Evolutionary conservation across 2,797 vertebrate species (phyloP).

Genomic region (Bradypodion ventrale): DNA sequence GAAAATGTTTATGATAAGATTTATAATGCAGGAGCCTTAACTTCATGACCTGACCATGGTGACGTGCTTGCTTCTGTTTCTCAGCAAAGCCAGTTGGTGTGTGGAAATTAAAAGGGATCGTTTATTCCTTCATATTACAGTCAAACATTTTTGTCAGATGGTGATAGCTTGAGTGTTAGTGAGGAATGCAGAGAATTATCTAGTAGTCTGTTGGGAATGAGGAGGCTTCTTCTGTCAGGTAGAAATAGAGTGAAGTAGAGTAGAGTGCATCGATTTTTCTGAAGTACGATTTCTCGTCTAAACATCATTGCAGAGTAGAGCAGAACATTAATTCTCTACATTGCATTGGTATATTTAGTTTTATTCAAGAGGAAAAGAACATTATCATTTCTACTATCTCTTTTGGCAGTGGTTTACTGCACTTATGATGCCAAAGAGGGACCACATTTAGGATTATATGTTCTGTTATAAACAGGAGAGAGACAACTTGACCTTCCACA

Average conservation of each 20-base stretch:
- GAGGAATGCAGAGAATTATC: conserved; percentile 21
- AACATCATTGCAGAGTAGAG: conserved; percentile 1
- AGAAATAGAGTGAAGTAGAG: neutral
- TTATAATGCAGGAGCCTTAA: conserved; percentile 64
- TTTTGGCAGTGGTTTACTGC: too few relatives aligned
- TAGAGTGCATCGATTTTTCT: conserved; percentile 27
- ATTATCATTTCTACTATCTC: neutral
- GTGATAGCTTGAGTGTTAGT: conserved; percentile 46
- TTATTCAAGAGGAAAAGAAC: neutral
- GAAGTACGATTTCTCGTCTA: conserved; percentile 12
- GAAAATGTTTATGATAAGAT: conserved; percentile 67
- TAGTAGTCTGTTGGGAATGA: conserved; percentile 15
- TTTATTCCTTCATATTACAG: conserved; percentile 56
- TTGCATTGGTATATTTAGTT: neutral
- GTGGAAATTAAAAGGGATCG: conserved; percentile 25
- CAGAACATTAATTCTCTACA: neutral
- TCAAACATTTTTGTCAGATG: conserved; percentile 57
- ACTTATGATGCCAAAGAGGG: neutral
- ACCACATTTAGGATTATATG: neutral
- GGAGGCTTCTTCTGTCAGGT: conserved; percentile 5
- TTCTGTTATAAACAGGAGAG: neutral
- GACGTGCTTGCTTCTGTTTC: conserved; percentile 58
- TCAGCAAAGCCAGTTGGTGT: conserved; percentile 57
- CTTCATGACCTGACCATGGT: conserved; percentile 66
- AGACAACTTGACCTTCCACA: neutral